Conservation (phyloP, 2,888 invertebrate genomes). For the Julus scandinavius region DNA sequence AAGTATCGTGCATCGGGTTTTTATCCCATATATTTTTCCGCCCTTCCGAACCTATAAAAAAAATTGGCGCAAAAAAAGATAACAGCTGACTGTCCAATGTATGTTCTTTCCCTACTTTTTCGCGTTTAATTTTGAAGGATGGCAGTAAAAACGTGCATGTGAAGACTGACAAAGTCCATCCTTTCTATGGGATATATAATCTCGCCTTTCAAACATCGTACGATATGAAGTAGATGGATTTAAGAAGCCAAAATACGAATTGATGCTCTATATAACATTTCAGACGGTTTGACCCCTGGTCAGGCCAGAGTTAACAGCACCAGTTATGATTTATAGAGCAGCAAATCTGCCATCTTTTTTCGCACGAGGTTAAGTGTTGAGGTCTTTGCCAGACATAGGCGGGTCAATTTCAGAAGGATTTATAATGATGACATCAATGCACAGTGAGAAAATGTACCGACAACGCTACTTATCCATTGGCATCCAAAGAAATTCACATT, state of each 20-base stretch:
- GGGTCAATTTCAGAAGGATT: slow-evolving; percentile 38
- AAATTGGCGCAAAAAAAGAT: background rate
- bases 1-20: slow-evolving; percentile 23
- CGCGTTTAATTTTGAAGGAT: slow-evolving; percentile 30
- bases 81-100: slow-evolving; percentile 30
- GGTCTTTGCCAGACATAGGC: slow-evolving; percentile 2
- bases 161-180: slow-evolving; percentile 42
- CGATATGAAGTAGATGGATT: slow-evolving; percentile 17
- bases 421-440: background rate
- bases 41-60: slow-evolving; percentile 38
- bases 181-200: background rate
- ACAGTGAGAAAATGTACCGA: background rate
- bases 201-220: slow-evolving; percentile 29
- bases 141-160: slow-evolving; percentile 34
- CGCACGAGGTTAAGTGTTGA: slow-evolving; percentile 17
- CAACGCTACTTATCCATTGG: background rate
- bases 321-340: slow-evolving; percentile 32
- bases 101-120: slow-evolving; percentile 1
- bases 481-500: background rate
- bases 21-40: slow-evolving; percentile 34
- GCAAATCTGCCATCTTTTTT: slow-evolving; percentile 37
- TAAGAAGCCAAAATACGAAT: slow-evolving; percentile 29
- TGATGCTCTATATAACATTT: slow-evolving; percentile 42
- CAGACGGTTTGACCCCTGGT: slow-evolving; percentile 28
- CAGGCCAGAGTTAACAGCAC: slow-evolving; percentile 39